Conservation (phyloP, 2,797 vertebrate genomes). For the Eremophila alpestris region DNA sequence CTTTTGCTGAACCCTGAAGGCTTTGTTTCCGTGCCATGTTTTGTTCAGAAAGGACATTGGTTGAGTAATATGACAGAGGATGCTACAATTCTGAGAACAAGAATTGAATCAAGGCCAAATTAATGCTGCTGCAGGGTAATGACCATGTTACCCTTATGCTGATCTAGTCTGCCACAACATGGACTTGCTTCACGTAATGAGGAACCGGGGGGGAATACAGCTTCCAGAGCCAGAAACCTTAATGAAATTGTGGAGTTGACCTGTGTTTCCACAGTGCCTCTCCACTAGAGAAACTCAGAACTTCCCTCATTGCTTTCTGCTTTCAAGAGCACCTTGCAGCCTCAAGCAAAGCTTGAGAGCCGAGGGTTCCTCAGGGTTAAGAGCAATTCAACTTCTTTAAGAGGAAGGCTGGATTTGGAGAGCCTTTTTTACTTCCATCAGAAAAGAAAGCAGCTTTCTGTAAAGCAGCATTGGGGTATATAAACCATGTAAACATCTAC, state of each 20-base stretch:
- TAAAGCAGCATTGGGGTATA: not conserved
- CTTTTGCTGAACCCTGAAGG: slow-evolving; percentile 33
- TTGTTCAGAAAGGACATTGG: not conserved
- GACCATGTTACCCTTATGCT: accelerated
- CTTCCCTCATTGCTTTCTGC: not conserved
- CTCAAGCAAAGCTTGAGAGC: not conserved
- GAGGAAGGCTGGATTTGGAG: not conserved
- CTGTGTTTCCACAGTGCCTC: not conserved
- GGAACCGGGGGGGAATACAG: not conserved
- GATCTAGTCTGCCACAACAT: accelerated
- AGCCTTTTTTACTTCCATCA: not conserved
- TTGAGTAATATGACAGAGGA: not conserved
- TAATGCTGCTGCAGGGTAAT: not conserved
- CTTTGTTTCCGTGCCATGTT: slow-evolving; percentile 20
- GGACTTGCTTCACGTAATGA: accelerated
- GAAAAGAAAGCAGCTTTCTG: not conserved
- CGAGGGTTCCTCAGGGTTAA: not conserved
- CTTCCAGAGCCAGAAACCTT: not conserved
- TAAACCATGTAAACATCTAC: not conserved
- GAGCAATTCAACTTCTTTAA: not conserved
- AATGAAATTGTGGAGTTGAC: not conserved
- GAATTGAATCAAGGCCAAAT: not conserved
- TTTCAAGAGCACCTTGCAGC: not conserved
- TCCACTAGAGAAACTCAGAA: not conserved
- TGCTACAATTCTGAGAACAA: not conserved